These are phyloP conservation scores for Thomomys bottae DNA, from an alignment of 2,113 vertebrate genomes.

Conservation along the genomic window DNA sequence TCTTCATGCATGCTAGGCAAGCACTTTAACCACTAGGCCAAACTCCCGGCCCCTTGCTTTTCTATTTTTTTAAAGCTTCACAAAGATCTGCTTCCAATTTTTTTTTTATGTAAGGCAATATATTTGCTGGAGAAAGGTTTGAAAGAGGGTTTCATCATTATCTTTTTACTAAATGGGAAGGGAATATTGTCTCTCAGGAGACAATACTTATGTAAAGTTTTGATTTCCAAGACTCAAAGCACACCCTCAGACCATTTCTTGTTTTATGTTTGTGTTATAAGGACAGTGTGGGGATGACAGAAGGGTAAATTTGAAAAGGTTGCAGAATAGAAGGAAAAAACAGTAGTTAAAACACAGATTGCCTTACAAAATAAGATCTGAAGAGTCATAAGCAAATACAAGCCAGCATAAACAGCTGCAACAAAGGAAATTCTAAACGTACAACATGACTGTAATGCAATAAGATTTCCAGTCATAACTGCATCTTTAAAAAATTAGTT, in stretches of 20 bases:
- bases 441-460: neutral
- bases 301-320: neutral
- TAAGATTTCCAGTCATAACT: neutral
- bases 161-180: constrained; percentile 53
- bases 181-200: constrained; percentile 28
- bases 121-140: constrained; percentile 9
- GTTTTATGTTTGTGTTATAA: constrained; percentile 10
- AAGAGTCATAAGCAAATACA: neutral
- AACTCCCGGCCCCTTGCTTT: too few relatives aligned
- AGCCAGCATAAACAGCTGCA: neutral
- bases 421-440: neutral
- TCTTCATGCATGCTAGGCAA: too few relatives aligned
- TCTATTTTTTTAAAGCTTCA: neutral
- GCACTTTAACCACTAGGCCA: too few relatives aligned
- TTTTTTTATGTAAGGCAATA: constrained; percentile 12
- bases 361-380: neutral
- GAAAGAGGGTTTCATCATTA: neutral
- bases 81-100: constrained; percentile 15
- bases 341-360: neutral
- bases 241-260: neutral
- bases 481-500: neutral
- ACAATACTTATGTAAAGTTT: constrained; percentile 31
- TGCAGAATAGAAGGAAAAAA: neutral
- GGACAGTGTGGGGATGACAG: neutral
- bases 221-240: constrained; percentile 19